Conservation (phyloP, 2,888 invertebrate species). For the Pyrgus malvae region DNA sequence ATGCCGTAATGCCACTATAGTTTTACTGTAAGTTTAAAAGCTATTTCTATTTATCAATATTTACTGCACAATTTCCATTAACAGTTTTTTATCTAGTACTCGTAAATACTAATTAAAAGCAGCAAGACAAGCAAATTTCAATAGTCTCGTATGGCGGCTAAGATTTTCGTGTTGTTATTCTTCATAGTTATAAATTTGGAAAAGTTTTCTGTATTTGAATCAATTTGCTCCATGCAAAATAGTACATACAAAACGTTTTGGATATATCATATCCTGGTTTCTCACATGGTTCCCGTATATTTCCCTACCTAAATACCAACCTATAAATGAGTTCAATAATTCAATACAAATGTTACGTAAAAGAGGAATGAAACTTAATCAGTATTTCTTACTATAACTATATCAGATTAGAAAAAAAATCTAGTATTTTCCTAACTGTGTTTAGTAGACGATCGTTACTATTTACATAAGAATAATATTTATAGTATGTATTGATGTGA, state of each 20-base stretch:
- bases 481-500: too few species aligned
- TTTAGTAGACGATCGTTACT: too few species aligned
- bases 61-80: not conserved
- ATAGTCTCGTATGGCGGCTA: conserved; percentile 58
- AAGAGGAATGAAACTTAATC: too few species aligned
- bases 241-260: conserved; percentile 85
- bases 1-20: too few species aligned
- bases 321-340: too few species aligned
- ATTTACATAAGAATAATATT: too few species aligned
- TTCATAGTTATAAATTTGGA: conserved; percentile 2
- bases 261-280: conserved; percentile 75
- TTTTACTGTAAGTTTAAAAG: too few species aligned
- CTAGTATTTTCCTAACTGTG: too few species aligned
- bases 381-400: too few species aligned
- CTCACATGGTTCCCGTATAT: conserved; percentile 88
- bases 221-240: conserved; percentile 91
- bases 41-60: not conserved
- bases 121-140: not conserved
- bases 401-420: too few species aligned
- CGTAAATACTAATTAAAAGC: not conserved
- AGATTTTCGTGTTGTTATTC: conserved; percentile 33
- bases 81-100: not conserved
- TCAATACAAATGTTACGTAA: too few species aligned
- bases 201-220: conserved; percentile 47
- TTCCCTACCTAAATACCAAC: conserved; percentile 23